phyloP scores from a whole-genome alignment of 1,140 invertebrate species.

The Euura lappo region DNA sequence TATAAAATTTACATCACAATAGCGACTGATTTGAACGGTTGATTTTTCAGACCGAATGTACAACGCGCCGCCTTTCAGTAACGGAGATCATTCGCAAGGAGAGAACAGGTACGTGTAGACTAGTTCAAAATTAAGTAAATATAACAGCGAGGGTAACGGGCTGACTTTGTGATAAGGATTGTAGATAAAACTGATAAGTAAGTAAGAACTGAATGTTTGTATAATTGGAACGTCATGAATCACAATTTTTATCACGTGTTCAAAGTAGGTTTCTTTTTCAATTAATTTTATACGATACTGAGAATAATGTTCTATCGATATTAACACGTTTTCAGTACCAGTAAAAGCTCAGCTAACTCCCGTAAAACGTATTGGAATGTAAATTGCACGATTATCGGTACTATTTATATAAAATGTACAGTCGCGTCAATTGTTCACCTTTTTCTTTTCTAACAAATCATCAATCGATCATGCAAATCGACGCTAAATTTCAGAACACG shows the following conservation, averaged over 20 bases:
- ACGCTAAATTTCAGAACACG: neutral
- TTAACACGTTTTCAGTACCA: neutral
- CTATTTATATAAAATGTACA: too few species aligned
- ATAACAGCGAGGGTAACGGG: neutral
- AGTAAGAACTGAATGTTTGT: neutral
- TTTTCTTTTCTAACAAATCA: conserved; percentile 2
- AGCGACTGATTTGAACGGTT: too few species aligned
- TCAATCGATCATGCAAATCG: neutral
- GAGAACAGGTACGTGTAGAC: neutral
- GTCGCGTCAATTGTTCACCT: neutral
- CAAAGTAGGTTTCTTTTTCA: neutral
- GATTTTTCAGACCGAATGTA: neutral
- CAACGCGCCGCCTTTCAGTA: neutral
- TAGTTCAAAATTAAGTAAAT: neutral
- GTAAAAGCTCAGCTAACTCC: neutral
- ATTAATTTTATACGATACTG: too few species aligned
- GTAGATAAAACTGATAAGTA: conserved; percentile 3
- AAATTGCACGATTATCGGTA: too few species aligned
- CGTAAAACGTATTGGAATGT: too few species aligned
- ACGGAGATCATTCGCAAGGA: neutral
- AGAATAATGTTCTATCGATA: too few species aligned
- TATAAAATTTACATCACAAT: too few species aligned
- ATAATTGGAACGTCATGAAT: conserved; percentile 1
- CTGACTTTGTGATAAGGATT: neutral
- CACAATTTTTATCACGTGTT: neutral